Percentiles rank a stretch among this genome's conserved stretches.
phyloP scores from a whole-genome alignment of 2,797 vertebrate species.

The Corythornis leucogaster region DNA sequence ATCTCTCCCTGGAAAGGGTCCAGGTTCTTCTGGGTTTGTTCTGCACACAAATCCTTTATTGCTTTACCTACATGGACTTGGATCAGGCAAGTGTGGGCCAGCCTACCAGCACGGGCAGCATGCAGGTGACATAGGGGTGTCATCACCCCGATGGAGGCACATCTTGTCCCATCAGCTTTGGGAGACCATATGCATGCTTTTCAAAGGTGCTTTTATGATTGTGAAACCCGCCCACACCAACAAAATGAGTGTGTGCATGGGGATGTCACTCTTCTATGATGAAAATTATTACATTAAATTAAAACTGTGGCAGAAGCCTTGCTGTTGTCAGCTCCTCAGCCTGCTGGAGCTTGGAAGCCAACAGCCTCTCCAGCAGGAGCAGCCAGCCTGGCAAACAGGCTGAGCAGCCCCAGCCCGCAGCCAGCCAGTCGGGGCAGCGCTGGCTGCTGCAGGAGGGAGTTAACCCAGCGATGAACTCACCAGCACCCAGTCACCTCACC shows the following conservation, averaged over 20 bases:
- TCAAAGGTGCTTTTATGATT: fast-evolving
- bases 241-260: neutral
- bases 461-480: constrained; percentile 56
- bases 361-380: neutral
- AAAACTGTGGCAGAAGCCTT: neutral
- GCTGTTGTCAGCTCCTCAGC: constrained; percentile 13
- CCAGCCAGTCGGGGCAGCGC: neutral
- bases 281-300: constrained; percentile 17
- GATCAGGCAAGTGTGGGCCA: fast-evolving
- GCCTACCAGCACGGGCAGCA: fast-evolving
- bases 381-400: constrained; percentile 22
- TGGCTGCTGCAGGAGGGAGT: neutral
- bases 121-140: neutral
- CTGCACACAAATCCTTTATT: neutral
- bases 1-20: neutral
- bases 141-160: neutral
- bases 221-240: neutral
- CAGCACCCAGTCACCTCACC: neutral
- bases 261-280: neutral
- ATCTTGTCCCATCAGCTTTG: neutral
- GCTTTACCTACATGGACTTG: neutral
- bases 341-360: neutral
- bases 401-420: neutral
- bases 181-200: neutral
- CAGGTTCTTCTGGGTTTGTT: neutral